Base-by-base conservation (phyloP, 2,888 invertebrate species). In the Zygogramma bicolorata region DNA sequence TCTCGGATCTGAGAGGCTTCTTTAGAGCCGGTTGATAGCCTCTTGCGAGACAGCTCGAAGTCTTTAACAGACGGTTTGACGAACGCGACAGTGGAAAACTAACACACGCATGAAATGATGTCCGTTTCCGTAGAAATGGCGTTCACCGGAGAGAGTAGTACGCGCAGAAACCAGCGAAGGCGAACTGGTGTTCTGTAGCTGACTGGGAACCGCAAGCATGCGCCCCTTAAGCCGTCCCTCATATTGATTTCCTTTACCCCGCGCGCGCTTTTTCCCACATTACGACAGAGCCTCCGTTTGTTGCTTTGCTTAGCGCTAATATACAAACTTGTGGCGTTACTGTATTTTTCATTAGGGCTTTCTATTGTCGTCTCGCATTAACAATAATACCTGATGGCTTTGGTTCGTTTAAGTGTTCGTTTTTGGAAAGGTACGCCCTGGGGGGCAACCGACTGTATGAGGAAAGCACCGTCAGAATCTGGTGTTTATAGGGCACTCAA, bases 131-230 rank as follows among this genome's bases (percentile, higher is more conserved):
- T 27, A 53, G 53, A 10, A 53, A 53, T 53, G 53, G 53, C 53
- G 53, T 53, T 53, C 53, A 2, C 4, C 5, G n/a, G n/a, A n/a
- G 34, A 57, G 25, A 60, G 67, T 42, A 79, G 81, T 42, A 42
- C 42, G 82, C 83, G 84, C 82, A 82, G 77, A 81, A 80, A 81
- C 82, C 82, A 80, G 82, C 88, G 89, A 88, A 89, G 89, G 87
- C 89, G 89, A 89, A 90, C 88, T 86, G 87, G 87, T 84, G 82
- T 88, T 87, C 86, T 65, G 83, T 49, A 81, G 84, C 84, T 88
- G 85, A 84, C 86, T 87, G 88, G 89, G 88, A 88, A 88, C 87
- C 57, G 87, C 85, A 85, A 83, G 88, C 87, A 84, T 86, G 86
- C 86, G 86, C 87, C 85, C 83, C 86, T 82, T 77, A 82, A 82